Conservation (phyloP, 2,113 vertebrate species). For the Sylvia atricapilla region DNA sequence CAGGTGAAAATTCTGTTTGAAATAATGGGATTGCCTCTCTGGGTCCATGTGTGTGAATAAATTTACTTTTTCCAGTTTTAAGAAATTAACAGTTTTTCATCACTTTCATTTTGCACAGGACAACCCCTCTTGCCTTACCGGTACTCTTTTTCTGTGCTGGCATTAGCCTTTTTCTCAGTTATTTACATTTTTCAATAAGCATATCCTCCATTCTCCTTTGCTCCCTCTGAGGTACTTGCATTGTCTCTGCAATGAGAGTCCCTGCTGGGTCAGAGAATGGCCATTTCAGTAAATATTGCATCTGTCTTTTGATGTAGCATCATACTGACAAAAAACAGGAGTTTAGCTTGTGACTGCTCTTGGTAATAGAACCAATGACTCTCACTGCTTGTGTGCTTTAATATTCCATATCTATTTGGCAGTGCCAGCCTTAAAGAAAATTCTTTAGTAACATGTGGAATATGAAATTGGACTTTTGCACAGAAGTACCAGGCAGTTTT, state of each 20-base stretch:
- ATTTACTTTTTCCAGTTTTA: background rate
- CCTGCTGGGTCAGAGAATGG: background rate
- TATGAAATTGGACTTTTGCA: background rate
- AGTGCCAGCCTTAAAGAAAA: background rate
- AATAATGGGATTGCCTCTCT: background rate
- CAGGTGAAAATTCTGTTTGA: background rate
- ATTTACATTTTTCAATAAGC: background rate
- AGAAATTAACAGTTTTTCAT: background rate
- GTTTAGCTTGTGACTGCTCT: background rate
- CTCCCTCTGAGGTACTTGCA: background rate
- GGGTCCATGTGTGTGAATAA: background rate
- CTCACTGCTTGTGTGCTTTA: background rate
- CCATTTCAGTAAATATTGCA: background rate
- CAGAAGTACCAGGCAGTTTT: background rate
- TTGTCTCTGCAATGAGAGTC: background rate
- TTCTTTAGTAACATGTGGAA: background rate
- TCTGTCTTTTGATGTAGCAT: background rate
- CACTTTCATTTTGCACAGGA: background rate
- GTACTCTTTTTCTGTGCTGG: background rate
- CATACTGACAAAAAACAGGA: background rate
- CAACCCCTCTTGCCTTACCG: background rate
- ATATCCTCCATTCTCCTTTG: background rate
- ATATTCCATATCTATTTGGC: background rate
- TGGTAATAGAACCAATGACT: background rate
- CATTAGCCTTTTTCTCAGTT: background rate